phyloP scores from a whole-genome alignment of 2,888 invertebrate species.

The Odontomyia ornata region DNA sequence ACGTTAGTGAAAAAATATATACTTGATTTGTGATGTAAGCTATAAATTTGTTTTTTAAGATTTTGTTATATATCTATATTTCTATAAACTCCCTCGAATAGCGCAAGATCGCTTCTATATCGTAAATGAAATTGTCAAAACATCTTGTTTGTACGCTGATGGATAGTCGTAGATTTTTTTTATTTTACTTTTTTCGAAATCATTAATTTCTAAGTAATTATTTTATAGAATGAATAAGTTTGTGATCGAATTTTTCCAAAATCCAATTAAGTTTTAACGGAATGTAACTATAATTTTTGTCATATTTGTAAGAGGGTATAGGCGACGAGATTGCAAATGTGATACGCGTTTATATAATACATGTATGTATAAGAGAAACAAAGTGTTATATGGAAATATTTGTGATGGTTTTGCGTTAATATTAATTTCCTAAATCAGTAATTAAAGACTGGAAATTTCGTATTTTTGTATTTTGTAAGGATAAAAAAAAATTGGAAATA shows the following conservation, averaged over 20 bases:
- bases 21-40: slow-evolving; percentile 38
- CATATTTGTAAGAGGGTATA: slow-evolving; percentile 36
- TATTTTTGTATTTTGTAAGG: slow-evolving; percentile 40
- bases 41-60: slow-evolving; percentile 25
- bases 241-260: slow-evolving; percentile 41
- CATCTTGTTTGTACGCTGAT: neutral
- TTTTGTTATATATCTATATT: neutral
- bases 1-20: neutral
- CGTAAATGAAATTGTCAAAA: neutral
- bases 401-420: slow-evolving; percentile 44
- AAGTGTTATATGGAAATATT: slow-evolving; percentile 43
- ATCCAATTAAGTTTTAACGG: slow-evolving; percentile 5
- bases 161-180: neutral
- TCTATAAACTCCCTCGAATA: slow-evolving; percentile 23
- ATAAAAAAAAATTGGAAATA: neutral
- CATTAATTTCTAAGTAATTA: neutral
- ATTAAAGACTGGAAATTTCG: slow-evolving; percentile 43
- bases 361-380: slow-evolving; percentile 24
- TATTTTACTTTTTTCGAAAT: neutral
- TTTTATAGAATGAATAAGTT: slow-evolving; percentile 21
- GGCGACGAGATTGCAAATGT: slow-evolving; percentile 36
- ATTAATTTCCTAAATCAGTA: slow-evolving; percentile 41
- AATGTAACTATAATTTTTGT: neutral
- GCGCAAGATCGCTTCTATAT: neutral
- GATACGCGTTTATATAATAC: slow-evolving; percentile 16